These are phyloP conservation scores for Hemicordylus capensis DNA, from an alignment of 2,113 vertebrate genomes.

Conservation along the genomic window DNA sequence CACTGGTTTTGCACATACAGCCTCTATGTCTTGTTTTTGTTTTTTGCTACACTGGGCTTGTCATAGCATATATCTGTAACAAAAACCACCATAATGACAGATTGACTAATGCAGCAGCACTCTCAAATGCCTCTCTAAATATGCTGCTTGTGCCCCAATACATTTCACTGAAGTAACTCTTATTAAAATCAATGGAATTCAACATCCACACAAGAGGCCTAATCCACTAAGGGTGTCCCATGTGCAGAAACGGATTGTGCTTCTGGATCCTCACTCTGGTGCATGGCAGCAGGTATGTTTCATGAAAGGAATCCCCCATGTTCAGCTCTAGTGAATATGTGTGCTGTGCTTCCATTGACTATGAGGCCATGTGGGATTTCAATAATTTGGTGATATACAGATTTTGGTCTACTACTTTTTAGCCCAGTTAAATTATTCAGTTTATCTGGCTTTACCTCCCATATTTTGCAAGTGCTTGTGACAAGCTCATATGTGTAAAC, in stretches of 20 bases:
- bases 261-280: neutral
- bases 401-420: neutral
- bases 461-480: neutral
- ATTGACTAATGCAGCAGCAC: neutral
- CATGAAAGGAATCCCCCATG: neutral
- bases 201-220: neutral
- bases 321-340: neutral
- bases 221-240: neutral
- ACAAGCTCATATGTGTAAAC: neutral
- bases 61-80: conserved; percentile 7
- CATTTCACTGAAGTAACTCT: neutral
- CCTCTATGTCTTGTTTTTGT: neutral
- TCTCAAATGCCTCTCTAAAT: neutral
- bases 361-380: neutral
- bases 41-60: neutral
- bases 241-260: neutral
- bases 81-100: neutral
- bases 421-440: neutral
- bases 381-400: neutral
- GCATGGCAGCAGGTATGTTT: no score
- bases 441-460: neutral
- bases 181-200: neutral
- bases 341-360: neutral
- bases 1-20: neutral
- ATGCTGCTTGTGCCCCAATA: neutral